phyloP scores from a whole-genome alignment of 2,888 invertebrate genomes.

The Xanthorhoe designata region DNA sequence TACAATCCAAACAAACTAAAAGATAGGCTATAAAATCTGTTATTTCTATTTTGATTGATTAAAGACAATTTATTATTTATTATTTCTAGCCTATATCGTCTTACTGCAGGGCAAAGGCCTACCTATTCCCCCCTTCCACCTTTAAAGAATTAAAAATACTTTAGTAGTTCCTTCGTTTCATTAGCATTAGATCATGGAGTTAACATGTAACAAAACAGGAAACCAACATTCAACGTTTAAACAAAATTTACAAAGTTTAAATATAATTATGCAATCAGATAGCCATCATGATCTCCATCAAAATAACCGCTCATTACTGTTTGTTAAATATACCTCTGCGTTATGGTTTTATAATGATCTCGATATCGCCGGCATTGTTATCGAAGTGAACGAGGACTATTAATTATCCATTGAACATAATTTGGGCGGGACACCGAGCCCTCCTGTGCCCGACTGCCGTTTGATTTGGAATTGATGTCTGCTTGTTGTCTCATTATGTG shows the following conservation, averaged over 20 bases:
- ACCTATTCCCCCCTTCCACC: too few species aligned
- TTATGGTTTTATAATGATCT: conserved; percentile 68
- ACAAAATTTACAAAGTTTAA: neutral
- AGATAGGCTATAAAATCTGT: conserved; percentile 36
- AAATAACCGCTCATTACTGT: conserved; percentile 44
- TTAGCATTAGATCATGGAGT: neutral
- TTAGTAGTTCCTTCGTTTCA: neutral
- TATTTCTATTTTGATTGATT: neutral
- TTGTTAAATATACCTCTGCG: conserved; percentile 39
- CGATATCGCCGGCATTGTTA: conserved; percentile 73
- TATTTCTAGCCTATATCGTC: too few species aligned
- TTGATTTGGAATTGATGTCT: conserved; percentile 65
- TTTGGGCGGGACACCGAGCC: conserved; percentile 76
- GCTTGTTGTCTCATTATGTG: conserved; percentile 53
- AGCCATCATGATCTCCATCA: conserved; percentile 17
- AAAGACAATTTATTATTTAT: too few species aligned
- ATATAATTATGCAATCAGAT: conserved; percentile 10
- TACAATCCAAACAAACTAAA: conserved; percentile 45
- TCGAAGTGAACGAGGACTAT: conserved; percentile 76
- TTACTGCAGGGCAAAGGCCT: too few species aligned
- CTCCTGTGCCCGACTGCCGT: conserved; percentile 65
- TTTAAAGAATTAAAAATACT: neutral
- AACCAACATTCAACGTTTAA: neutral
- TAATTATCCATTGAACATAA: conserved; percentile 85
- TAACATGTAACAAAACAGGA: neutral